phyloP scores from a whole-genome alignment of 2,797 vertebrate species.

The Acridotheres tristis region DNA sequence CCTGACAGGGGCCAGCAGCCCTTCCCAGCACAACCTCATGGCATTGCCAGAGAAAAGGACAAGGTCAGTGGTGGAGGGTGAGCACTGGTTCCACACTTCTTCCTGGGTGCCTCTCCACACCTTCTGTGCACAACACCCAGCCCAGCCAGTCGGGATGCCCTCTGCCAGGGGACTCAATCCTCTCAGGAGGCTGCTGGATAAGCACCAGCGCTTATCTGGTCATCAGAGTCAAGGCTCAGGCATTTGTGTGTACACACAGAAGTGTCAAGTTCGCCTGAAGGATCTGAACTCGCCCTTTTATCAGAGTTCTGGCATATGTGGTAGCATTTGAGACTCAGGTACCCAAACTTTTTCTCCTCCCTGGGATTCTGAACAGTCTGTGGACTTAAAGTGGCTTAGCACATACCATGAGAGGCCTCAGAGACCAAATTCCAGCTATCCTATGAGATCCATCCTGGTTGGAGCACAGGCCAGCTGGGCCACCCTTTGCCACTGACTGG shows the following conservation, averaged over 20 bases:
- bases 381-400: background rate
- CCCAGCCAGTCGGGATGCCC: background rate
- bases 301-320: background rate
- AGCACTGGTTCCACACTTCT: background rate
- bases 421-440: background rate
- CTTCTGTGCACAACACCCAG: fast-evolving
- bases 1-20: background rate
- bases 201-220: background rate
- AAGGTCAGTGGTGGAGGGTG: fast-evolving
- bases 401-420: background rate
- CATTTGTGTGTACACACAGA: background rate
- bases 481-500: background rate
- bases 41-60: background rate
- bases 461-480: background rate
- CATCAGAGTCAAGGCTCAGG: background rate
- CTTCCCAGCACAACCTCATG: fast-evolving
- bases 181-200: background rate
- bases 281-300: background rate
- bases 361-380: background rate
- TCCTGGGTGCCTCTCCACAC: background rate
- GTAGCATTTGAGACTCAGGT: background rate
- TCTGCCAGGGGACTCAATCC: background rate
- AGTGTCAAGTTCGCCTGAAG: background rate
- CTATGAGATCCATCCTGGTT: background rate
- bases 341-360: background rate